Evolutionary conservation across 1,140 invertebrate species (phyloP).

Genomic region (Trichonephila clavipes): DNA sequence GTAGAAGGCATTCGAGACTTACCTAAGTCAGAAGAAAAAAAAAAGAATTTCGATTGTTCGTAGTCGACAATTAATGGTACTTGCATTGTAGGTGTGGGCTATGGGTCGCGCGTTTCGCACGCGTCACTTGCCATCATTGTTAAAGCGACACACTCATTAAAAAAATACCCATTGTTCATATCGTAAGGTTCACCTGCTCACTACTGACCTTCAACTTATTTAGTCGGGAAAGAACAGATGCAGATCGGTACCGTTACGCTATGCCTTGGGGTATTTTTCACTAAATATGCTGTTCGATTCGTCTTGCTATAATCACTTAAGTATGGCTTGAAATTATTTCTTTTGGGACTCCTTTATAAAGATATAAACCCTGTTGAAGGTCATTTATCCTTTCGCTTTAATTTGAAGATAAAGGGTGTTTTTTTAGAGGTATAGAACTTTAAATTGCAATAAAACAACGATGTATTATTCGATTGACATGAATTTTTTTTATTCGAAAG

Average conservation of each 20-base stretch:
- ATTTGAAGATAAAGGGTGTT: too few relatives aligned
- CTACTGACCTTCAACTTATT: slow-evolving; percentile 45
- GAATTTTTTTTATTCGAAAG: too few relatives aligned
- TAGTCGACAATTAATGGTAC: slow-evolving; percentile 36
- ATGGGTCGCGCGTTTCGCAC: slow-evolving; percentile 71
- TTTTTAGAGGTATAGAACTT: too few relatives aligned
- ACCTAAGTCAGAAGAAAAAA: background rate
- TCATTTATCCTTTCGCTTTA: too few relatives aligned
- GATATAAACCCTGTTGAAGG: background rate
- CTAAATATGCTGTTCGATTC: background rate
- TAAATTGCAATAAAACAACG: too few relatives aligned
- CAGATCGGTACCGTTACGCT: background rate
- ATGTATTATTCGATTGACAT: too few relatives aligned
- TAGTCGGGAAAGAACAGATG: background rate
- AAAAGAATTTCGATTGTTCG: slow-evolving; percentile 44
- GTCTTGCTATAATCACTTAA: background rate
- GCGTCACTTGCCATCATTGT: slow-evolving; percentile 64
- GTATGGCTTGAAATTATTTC: background rate
- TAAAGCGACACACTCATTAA: slow-evolving; percentile 55
- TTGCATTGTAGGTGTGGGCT: slow-evolving; percentile 63
- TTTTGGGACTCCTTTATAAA: background rate
- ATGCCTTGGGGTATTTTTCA: background rate
- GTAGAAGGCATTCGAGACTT: background rate
- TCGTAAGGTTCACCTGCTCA: slow-evolving; percentile 5
- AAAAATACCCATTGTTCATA: slow-evolving; percentile 58